Evolutionary conservation across 2,888 invertebrate genomes (phyloP).

Genomic region (Agonopterix subpropinquella): DNA sequence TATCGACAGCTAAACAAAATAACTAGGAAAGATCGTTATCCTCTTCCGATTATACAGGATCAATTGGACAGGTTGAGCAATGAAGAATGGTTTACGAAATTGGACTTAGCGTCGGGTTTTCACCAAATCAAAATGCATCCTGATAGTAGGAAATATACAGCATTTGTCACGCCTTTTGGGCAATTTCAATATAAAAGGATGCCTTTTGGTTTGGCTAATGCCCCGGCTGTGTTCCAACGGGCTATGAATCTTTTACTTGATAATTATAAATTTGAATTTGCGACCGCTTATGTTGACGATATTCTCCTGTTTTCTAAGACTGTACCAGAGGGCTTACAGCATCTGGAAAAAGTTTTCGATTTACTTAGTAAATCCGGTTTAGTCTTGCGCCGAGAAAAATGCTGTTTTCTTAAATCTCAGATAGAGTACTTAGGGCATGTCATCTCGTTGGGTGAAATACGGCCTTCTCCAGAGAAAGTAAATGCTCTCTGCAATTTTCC

Average conservation of each 20-base stretch:
- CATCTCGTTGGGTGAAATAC: background rate
- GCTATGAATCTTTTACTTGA: constrained; percentile 3
- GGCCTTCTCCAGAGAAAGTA: background rate
- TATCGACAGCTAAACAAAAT: constrained; percentile 10
- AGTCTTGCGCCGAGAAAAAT: background rate
- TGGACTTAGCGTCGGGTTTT: constrained; percentile 9
- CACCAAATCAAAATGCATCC: constrained; percentile 2
- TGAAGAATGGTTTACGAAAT: background rate
- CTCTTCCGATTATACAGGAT: constrained; percentile 12
- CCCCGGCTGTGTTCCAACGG: background rate
- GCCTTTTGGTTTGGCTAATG: constrained; percentile 6
- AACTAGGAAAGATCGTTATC: constrained; percentile 9
- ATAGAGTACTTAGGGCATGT: background rate
- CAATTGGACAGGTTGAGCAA: constrained; percentile 7
- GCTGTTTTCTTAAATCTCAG: background rate
- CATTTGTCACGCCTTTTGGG: constrained; percentile 9
- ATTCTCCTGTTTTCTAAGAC: background rate
- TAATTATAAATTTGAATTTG: constrained; percentile 6
- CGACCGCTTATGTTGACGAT: constrained; percentile 9
- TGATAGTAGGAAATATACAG: constrained; percentile 6
- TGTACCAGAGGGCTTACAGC: background rate
- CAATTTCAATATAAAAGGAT: constrained; percentile 11
- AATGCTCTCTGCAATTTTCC: background rate
- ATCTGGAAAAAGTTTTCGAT: constrained; percentile 1
- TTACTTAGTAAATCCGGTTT: constrained; percentile 1